Conservation (phyloP, 1,140 invertebrate genomes). For the Drosophila miranda region DNA sequence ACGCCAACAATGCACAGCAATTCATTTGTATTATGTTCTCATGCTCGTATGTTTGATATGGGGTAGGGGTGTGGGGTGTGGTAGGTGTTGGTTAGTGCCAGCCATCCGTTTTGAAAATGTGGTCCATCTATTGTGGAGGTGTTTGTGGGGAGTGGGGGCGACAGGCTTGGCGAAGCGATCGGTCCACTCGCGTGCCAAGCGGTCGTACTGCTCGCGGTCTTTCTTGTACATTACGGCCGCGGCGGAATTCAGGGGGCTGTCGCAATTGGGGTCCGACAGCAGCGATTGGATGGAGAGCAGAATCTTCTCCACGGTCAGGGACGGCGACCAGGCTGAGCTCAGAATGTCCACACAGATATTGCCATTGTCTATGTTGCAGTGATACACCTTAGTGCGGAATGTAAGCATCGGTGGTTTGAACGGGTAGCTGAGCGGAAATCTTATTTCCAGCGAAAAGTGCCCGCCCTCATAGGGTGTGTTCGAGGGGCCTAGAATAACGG, state of each 20-base stretch:
- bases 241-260: conserved; percentile 97
- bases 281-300: conserved; percentile 97
- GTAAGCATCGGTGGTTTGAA: conserved; percentile 91
- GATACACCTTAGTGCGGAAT: conserved; percentile 92
- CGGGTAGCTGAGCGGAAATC: conserved; percentile 90
- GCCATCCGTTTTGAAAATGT: no score
- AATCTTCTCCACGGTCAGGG: conserved; percentile 97
- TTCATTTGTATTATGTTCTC: no score
- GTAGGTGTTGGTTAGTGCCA: no score
- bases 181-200: conserved; percentile 97
- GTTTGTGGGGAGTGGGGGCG: no score
- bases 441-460: conserved; percentile 89
- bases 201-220: conserved; percentile 91
- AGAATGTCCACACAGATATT: conserved; percentile 89
- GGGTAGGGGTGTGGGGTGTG: no score
- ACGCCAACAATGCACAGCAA: no score
- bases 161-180: conserved; percentile 88
- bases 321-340: conserved; percentile 97
- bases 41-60: no score
- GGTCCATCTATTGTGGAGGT: no score
- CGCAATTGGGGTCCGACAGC: conserved; percentile 97
- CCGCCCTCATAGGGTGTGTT: conserved; percentile 91
- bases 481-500: conserved; percentile 84
- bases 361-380: conserved; percentile 90
- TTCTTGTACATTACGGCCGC: conserved; percentile 98